Evolutionary conservation across 2,888 invertebrate genomes (phyloP), one percentile per base, ranked within the genome.

Genomic region (Pteria penguin): DNA sequence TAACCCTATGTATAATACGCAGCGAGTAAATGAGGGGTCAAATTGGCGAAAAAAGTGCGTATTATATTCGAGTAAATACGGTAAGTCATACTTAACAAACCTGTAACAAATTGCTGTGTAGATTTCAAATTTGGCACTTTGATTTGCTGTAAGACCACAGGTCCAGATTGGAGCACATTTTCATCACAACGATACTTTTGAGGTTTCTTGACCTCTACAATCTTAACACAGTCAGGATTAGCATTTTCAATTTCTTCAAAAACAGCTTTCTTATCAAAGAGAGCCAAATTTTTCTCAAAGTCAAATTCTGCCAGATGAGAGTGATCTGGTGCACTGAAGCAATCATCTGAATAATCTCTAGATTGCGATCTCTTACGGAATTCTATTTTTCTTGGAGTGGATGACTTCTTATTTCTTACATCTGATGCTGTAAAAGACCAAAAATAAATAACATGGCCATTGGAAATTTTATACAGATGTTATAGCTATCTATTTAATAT

Each of bases 231-330:
- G 27, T 84, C 86, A 2, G 87, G 86, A 22, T 84, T 80, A n/a
- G 77, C 82, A 77, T 82, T 88, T 89, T 95, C 95, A 63, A 96
- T 94, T 91, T 95, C 94, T 87, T 96, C 94, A 94, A 95, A 96
- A 65, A 96, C 94, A 29, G 96, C 96, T 90, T 94, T 92, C 93
- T 97, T 97, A 93, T 97, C 96, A 93, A 98, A 98, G 63, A 98
- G 93, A 27, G 97, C 97, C 72, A 97, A 93, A 93, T 97, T 98
- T 82, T 96, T 97, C 91, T 98, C 97, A 94, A 98, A 97, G 94
- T 98, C 97, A 93, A 98, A 98, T 87, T 98, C 97, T 90, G 93
- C 94, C 68, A 95, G 91, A 82, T 94, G 94, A 71, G 95, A 94
- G 82, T 95, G 95, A 11, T 95, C 93, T 57, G 95, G 95, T 4